Conservation (phyloP, 2,797 vertebrate species). For the Sebastes aleutianus region DNA sequence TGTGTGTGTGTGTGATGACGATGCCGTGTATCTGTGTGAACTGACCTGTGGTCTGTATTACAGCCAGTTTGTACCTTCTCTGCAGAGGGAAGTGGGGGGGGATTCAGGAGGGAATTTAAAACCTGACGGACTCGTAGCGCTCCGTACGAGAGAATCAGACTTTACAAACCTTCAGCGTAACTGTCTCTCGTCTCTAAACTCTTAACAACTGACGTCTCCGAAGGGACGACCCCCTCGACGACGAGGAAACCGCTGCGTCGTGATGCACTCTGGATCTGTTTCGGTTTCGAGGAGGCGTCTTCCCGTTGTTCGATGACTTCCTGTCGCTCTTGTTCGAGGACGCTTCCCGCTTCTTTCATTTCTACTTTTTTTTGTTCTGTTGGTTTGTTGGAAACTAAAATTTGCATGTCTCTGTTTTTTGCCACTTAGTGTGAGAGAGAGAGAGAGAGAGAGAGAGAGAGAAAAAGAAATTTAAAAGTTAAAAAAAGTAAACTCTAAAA, state of each 20-base stretch:
- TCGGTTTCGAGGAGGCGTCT: slow-evolving; percentile 75
- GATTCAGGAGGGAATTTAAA: slow-evolving; percentile 41
- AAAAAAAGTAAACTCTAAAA: slow-evolving; percentile 67
- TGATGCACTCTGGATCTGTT: slow-evolving; percentile 63
- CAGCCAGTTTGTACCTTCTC: slow-evolving; percentile 72
- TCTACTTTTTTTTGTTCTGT: slow-evolving; percentile 60
- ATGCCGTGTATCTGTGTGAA: slow-evolving; percentile 26
- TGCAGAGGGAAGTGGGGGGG: slow-evolving; percentile 53
- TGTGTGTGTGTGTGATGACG: slow-evolving; percentile 24
- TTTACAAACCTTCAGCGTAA: not conserved
- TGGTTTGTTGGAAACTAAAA: slow-evolving; percentile 83
- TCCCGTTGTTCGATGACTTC: slow-evolving; percentile 72
- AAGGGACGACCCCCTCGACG: slow-evolving; percentile 14
- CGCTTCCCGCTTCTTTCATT: not conserved
- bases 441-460: not conserved
- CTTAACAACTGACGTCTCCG: slow-evolving; percentile 63
- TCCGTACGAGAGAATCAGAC: not conserved
- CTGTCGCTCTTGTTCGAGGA: not conserved
- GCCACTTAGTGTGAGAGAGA: slow-evolving; percentile 63
- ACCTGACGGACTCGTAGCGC: not conserved
- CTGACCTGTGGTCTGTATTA: slow-evolving; percentile 39
- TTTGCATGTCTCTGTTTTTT: slow-evolving; percentile 89
- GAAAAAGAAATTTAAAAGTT: slow-evolving; percentile 34
- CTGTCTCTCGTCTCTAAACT: slow-evolving; percentile 7
- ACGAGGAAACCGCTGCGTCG: slow-evolving; percentile 82